Evolutionary conservation across 2,888 invertebrate species (phyloP).

Genomic region (Antheraea yamamai): DNA sequence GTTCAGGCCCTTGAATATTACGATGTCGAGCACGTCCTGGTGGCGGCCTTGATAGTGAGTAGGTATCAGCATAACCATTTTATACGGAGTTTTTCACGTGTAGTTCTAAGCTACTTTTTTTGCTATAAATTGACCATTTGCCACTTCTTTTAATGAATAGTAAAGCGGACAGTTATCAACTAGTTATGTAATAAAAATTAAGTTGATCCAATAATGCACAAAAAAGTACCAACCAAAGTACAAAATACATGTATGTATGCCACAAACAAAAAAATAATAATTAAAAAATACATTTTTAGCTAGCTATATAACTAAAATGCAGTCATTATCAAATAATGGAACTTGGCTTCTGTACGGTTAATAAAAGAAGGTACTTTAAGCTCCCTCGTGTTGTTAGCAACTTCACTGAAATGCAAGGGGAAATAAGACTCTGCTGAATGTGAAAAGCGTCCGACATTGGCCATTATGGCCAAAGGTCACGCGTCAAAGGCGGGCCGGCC

Average conservation of each 20-base stretch:
- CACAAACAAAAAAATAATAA: background rate
- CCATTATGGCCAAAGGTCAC: conserved; percentile 42
- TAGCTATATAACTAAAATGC: background rate
- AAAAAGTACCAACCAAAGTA: no score
- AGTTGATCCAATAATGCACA: no score
- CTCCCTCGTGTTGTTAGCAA: conserved; percentile 6
- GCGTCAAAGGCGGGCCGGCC: conserved; percentile 35
- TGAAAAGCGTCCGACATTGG: conserved; percentile 34
- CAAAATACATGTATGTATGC: background rate
- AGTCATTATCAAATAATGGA: background rate
- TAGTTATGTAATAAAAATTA: no score
- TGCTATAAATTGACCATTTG: no score
- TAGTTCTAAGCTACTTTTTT: no score
- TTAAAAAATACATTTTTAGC: background rate
- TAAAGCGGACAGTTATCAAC: no score
- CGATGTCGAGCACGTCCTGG: no score
- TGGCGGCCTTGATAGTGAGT: no score
- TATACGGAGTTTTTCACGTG: no score
- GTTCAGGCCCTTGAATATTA: no score
- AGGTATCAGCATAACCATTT: no score
- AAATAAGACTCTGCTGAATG: conserved; percentile 35
- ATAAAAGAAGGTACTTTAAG: conserved; percentile 3
- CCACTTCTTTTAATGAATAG: no score
- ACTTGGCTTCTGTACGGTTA: background rate
- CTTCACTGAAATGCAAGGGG: conserved; percentile 6